Evolutionary conservation across 2,797 vertebrate species (phyloP), one percentile per base, ranked within the genome.

Genomic region (Peromyscus aztecus): DNA sequence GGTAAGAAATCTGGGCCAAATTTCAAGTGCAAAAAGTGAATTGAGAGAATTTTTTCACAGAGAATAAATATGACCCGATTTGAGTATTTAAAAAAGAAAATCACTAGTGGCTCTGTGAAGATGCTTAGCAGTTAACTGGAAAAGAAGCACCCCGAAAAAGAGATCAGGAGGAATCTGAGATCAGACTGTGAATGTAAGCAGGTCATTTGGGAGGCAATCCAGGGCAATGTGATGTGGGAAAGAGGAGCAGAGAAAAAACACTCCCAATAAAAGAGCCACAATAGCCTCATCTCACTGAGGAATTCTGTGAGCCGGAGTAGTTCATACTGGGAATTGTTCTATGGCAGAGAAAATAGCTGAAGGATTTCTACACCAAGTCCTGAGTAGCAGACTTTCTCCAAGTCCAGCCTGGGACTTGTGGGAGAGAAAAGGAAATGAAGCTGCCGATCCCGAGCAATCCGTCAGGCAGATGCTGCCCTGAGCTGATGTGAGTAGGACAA

Each of bases 21-120:
- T 71, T 71, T 83, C 65, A 95, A 95, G n/a, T 21, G 14, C 75
- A 75, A 76, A 94, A 65, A 46, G 27, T 61, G 82, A 89, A 75
- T 9, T 29, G 31, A 55, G 67, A 73, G 23, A 16, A 27, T 63
- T 52, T 65, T 94, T 78, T 55, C 23, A 52, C 5, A 46, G n/a
- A 43, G 55, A 59, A 61, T 14, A n/a, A 59, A 61, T 31, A 69
- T 63, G 43, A 76, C 59, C 29, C 24, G 65, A 46, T 69, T 6
- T 55, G 85, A 87, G 73, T 52, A 80, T 52, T n/a, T 2, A 12
- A 80, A 90, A 21, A 55, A 73, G 40, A 29, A 0, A 7, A 69
- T n/a, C 46, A 85, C 57, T 87, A 31, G 46, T 24, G 49, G 23
- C 23, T 88, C 46, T 77, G 1, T 17, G 34, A 19, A 92, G 55